phyloP scores from a whole-genome alignment of 2,888 invertebrate genomes.

The Trichopoda pennipes region DNA sequence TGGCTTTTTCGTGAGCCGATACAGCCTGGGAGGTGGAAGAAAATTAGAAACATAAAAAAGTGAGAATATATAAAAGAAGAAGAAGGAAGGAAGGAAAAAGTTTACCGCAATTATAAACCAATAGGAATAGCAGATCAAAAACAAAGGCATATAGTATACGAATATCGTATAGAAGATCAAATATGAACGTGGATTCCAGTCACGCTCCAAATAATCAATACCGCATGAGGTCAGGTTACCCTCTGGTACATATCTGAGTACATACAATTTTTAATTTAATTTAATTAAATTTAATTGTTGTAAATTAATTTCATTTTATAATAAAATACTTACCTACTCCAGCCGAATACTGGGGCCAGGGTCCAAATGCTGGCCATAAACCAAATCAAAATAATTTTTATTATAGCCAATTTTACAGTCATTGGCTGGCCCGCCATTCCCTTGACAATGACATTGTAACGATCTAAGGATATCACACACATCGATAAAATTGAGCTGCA shows the following conservation, averaged over 20 bases:
- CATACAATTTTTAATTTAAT: no score
- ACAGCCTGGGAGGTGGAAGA: conserved; percentile 83
- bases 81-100: conserved; percentile 36
- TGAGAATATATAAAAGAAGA: neutral
- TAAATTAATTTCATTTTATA: no score
- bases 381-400: conserved; percentile 91
- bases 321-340: conserved; percentile 86
- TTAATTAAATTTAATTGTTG: no score
- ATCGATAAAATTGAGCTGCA: conserved; percentile 96
- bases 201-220: conserved; percentile 90
- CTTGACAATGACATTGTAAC: conserved; percentile 96
- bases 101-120: conserved; percentile 91
- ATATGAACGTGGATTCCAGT: conserved; percentile 89
- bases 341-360: conserved; percentile 91
- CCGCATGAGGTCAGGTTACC: conserved; percentile 97
- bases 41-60: neutral
- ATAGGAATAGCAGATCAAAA: conserved; percentile 92
- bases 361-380: conserved; percentile 89
- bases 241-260: conserved; percentile 91
- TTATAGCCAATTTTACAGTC: conserved; percentile 89
- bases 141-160: conserved; percentile 88
- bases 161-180: conserved; percentile 89
- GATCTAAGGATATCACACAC: conserved; percentile 94
- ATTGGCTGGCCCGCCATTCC: conserved; percentile 92
- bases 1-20: conserved; percentile 90